Evolutionary conservation across 2,888 invertebrate species (phyloP), one percentile per base, ranked within the genome.

Genomic region (Nasonovia ribisnigri): DNA sequence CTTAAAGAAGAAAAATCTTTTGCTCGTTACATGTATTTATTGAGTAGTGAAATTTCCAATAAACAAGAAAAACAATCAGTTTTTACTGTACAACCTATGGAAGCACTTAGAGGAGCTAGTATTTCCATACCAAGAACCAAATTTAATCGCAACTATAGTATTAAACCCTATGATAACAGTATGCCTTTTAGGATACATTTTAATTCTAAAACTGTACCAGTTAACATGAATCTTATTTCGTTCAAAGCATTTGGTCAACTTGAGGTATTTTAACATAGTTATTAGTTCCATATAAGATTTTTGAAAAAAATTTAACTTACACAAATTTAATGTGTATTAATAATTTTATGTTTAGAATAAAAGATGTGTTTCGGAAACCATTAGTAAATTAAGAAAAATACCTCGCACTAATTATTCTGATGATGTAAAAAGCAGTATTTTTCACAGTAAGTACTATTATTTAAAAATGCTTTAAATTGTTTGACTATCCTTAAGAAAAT

Each of bases 1-100:
- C 60, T 93, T 43, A 93, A 93, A 54, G 93, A 93, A 93, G 93
- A 93, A 90, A 93, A 90, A 43, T 93, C 93, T 20, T 93, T 93
- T 87, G 57, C 93, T 51, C 93, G 93, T 60, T 93, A 93, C 24
- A 93, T 93, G 93, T 93, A 93, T 93, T 90, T 93, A 84, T 90
- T 93, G 36, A 67, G 90, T 90, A 93, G 93, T 90, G 93, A 93
- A 90, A 93, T 93, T 20, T 90, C 93, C 51, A 90, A 90, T 43
- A 67, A 87, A 42, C 90, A 93, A n/a, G 60, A 51, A 90, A 93
- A 93, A 51, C 90, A 60, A 67, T 93, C 93, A 43, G 93, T 93
- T 4, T 90, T 93, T 60, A 93, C 93, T 86, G 90, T 93, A 42
- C 90, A 93, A 51, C 93, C 93, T 60, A 51, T 90, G 51, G 93